Evolutionary conservation across 2,888 invertebrate species (phyloP), one percentile per base, ranked within the genome.

Genomic region (Athalia circularis): DNA sequence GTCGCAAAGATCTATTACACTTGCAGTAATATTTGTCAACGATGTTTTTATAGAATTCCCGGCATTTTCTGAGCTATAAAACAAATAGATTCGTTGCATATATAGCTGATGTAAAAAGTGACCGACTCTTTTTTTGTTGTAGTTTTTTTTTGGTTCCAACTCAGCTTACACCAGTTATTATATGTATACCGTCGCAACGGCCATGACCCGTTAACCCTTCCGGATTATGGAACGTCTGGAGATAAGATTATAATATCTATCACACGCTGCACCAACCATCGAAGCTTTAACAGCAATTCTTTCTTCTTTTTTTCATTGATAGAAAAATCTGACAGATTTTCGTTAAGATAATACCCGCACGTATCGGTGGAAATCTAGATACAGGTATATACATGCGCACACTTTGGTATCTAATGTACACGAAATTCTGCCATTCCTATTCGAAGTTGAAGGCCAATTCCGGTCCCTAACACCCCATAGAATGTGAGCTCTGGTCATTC

Each of bases 221-320:
- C 54, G 54, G 68, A 68, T 68, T 68, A 72, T 47, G 13, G 13
- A 57, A 47, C 59, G 72, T 72, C 72, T 72, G 57, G 47, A 72
- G 72, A 72, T 72, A 72, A 72, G 72, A 45, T 52, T n/a, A n/a
- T 2, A 29, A 29, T 29, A 29, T 29, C 29, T 29, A 29, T 29
- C 29, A 29, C 68, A 68, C 67, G 67, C n/a, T 29, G 50, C 15
- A 50, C 67, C 15, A 45, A 64, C 47, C 43, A 64, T 64, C 68
- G 15, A 0, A 54, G 54, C 68, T 52, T 54, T 52, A 11, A 6
- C 52, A 11, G 29, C 43, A 2, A 54, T n/a, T 29, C 29, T 29
- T 29, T 29, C 29, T 29, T 29, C 2, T 29, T 2, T 29, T 29
- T 29, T 29, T 29, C 29, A 29, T 29, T 29, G 2, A 29, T 29